These are phyloP conservation scores for Kryptolebias marmoratus DNA, from an alignment of 2,113 vertebrate species.

Conservation along the genomic window DNA sequence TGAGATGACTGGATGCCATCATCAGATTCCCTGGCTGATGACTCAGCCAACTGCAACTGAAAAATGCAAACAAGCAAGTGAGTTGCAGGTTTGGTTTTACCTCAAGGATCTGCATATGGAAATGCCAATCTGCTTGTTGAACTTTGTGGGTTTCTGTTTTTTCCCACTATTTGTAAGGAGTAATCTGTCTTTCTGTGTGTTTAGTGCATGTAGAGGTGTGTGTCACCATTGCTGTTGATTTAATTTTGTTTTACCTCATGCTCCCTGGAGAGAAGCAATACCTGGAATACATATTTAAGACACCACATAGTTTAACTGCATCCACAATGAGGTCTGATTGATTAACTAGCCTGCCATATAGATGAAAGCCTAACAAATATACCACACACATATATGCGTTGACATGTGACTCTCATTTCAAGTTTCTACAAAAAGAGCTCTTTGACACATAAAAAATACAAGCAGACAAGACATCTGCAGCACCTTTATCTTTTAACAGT, in stretches of 20 bases:
- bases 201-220: background rate
- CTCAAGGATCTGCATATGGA: slow-evolving; percentile 59
- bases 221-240: slow-evolving; percentile 56
- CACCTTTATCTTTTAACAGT: slow-evolving; percentile 33
- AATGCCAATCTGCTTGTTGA: slow-evolving; percentile 39
- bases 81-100: slow-evolving; percentile 42
- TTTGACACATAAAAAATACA: slow-evolving; percentile 38
- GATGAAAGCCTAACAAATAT: slow-evolving; percentile 43
- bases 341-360: slow-evolving; percentile 38
- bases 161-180: slow-evolving; percentile 24
- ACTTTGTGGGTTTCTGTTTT: slow-evolving; percentile 32
- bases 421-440: slow-evolving; percentile 44
- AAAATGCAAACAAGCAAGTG: slow-evolving; percentile 69
- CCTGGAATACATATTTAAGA: slow-evolving; percentile 55
- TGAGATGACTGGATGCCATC: slow-evolving; percentile 50
- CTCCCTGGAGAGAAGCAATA: slow-evolving; percentile 32
- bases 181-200: slow-evolving; percentile 44
- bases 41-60: slow-evolving; percentile 56
- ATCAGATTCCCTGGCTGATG: slow-evolving; percentile 58
- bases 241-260: slow-evolving; percentile 46
- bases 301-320: slow-evolving; percentile 36
- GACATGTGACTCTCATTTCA: slow-evolving; percentile 24
- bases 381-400: background rate
- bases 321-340: slow-evolving; percentile 36
- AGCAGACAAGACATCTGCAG: slow-evolving; percentile 14